These are phyloP conservation scores for Achroia grisella DNA, from an alignment of 1,140 invertebrate genomes.

Conservation along the genomic window DNA sequence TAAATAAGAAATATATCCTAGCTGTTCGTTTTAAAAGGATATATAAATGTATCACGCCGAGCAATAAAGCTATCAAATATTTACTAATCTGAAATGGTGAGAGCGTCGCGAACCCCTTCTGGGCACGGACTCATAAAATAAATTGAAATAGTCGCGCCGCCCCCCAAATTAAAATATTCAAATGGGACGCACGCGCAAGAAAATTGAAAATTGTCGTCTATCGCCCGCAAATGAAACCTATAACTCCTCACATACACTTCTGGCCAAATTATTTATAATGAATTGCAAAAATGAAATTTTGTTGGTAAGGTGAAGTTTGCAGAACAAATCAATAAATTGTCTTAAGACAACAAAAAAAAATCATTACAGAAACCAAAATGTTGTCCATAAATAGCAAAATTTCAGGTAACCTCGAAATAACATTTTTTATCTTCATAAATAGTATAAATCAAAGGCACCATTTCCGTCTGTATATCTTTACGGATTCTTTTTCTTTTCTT, in stretches of 20 bases:
- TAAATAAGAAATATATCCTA: slow-evolving; percentile 1
- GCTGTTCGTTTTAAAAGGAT: slow-evolving; percentile 39
- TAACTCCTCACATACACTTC: slow-evolving; percentile 62
- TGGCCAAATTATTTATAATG: slow-evolving; percentile 15
- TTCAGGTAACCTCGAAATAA: no score
- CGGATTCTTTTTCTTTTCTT: no score
- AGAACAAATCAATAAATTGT: no score
- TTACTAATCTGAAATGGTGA: slow-evolving; percentile 67
- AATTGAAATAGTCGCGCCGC: slow-evolving; percentile 72
- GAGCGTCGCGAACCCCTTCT: slow-evolving; percentile 62
- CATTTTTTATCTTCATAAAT: no score
- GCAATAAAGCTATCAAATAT: slow-evolving; percentile 73
- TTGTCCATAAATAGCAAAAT: no score
- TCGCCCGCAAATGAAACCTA: slow-evolving; percentile 72
- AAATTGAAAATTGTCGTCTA: slow-evolving; percentile 74
- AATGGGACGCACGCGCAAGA: slow-evolving; percentile 73
- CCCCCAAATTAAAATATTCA: slow-evolving; percentile 74
- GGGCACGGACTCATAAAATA: slow-evolving; percentile 67
- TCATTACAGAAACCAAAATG: no score
- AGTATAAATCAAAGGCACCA: no score
- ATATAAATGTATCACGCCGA: slow-evolving; percentile 57
- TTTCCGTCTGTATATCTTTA: no score
- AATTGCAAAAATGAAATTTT: neutral
- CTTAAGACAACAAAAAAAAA: no score
- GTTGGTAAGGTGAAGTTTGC: neutral